Evolutionary conservation across 2,888 invertebrate genomes (phyloP).

Genomic region (Helleia helle): DNA sequence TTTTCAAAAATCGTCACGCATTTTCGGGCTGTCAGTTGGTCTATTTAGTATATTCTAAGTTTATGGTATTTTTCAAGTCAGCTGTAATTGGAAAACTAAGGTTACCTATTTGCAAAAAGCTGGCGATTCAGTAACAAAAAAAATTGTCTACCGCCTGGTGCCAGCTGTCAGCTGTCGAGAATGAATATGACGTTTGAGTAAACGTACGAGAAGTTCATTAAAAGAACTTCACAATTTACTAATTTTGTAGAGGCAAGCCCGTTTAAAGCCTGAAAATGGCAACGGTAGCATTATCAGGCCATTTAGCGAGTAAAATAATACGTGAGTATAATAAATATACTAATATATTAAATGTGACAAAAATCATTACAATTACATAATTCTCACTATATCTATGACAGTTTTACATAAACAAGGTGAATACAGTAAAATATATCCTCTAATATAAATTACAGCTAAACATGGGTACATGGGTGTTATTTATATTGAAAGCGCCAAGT

Average conservation of each 20-base stretch:
- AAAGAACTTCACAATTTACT: not conserved
- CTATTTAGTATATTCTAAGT: no score
- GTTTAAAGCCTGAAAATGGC: slow-evolving; percentile 50
- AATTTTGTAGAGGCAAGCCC: not conserved
- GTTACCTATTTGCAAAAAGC: no score
- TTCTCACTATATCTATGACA: slow-evolving; percentile 16
- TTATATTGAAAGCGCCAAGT: slow-evolving; percentile 63
- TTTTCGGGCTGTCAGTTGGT: no score
- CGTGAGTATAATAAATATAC: slow-evolving; percentile 37
- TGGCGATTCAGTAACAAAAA: no score
- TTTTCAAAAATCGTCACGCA: no score
- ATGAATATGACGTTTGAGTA: not conserved
- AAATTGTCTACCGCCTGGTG: no score
- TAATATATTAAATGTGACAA: slow-evolving; percentile 10
- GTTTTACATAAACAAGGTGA: slow-evolving; percentile 9
- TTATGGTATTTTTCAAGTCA: no score
- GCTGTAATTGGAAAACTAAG: no score
- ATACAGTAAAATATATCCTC: not conserved
- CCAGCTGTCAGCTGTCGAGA: no score
- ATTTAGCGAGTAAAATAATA: slow-evolving; percentile 46
- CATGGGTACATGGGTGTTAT: slow-evolving; percentile 54
- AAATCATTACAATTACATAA: slow-evolving; percentile 45
- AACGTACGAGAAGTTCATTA: not conserved
- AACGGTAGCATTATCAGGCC: slow-evolving; percentile 49
- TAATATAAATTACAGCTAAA: slow-evolving; percentile 39